Conservation (phyloP, 2,797 vertebrate species). For the Hemibagrus guttatus region DNA sequence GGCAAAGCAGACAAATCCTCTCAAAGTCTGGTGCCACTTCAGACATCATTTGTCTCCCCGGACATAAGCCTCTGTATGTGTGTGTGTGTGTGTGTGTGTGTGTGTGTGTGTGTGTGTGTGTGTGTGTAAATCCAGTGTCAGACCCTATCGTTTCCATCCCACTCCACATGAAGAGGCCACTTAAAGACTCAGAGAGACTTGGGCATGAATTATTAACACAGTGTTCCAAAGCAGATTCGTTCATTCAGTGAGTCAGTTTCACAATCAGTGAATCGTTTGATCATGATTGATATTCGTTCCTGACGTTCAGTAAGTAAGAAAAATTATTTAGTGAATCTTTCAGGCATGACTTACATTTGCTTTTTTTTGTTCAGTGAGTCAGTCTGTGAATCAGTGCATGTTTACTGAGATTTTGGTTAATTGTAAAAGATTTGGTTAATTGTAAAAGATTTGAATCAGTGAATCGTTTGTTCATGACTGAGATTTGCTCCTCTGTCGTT, state of each 20-base stretch:
- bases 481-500: background rate
- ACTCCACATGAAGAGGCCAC: constrained; percentile 35
- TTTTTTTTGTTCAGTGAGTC: background rate
- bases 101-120: too few relatives aligned
- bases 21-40: background rate
- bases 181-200: constrained; percentile 9
- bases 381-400: too few relatives aligned
- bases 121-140: background rate
- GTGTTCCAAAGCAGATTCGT: background rate
- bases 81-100: constrained; percentile 9
- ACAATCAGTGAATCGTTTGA: background rate
- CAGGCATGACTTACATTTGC: background rate
- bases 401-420: background rate
- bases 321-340: background rate
- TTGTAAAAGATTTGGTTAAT: too few relatives aligned
- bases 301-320: background rate
- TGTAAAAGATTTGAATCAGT: background rate
- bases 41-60: background rate
- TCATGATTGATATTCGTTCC: background rate
- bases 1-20: background rate
- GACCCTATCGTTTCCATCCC: constrained; percentile 11
- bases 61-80: background rate
- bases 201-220: constrained; percentile 5
- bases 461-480: background rate
- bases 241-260: background rate